Percentiles rank a stretch among this genome's conserved stretches.
phyloP scores from a whole-genome alignment of 2,113 vertebrate genomes.

The Ictalurus punctatus region DNA sequence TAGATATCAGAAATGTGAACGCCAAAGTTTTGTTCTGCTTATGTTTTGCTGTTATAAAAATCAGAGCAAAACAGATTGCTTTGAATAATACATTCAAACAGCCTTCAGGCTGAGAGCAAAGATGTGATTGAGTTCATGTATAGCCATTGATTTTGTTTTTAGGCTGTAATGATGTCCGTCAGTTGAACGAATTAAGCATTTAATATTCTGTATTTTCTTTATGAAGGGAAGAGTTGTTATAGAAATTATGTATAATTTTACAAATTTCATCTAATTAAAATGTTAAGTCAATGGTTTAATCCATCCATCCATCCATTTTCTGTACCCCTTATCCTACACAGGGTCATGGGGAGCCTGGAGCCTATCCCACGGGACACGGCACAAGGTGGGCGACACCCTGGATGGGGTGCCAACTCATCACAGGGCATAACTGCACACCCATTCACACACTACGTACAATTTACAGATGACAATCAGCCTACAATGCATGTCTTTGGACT shows the following conservation, averaged over 20 bases:
- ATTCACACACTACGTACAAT: too few species aligned
- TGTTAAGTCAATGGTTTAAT: background rate
- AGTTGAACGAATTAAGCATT: background rate
- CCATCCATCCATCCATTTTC: too few species aligned
- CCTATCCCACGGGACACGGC: too few species aligned
- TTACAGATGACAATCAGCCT: too few species aligned
- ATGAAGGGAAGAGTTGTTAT: background rate
- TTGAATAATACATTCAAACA: conserved; percentile 41
- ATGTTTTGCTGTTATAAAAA: conserved; percentile 29
- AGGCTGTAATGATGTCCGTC: conserved; percentile 1
- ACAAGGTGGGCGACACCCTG: too few species aligned
- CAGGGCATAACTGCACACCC: too few species aligned
- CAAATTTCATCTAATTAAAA: background rate
- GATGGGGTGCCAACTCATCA: too few species aligned
- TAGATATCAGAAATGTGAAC: conserved; percentile 13
- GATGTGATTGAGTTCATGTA: background rate
- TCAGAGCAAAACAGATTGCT: conserved; percentile 11
- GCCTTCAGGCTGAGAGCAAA: conserved; percentile 18
- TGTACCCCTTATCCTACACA: too few species aligned
- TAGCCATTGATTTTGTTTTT: conserved; percentile 26
- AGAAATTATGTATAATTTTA: background rate
- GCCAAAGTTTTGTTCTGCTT: conserved; percentile 33
- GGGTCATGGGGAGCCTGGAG: too few species aligned
- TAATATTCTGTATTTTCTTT: conserved; percentile 17
- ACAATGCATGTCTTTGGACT: too few species aligned